Evolutionary conservation across 1,140 invertebrate species (phyloP).

Genomic region (Drosophila sechellia): DNA sequence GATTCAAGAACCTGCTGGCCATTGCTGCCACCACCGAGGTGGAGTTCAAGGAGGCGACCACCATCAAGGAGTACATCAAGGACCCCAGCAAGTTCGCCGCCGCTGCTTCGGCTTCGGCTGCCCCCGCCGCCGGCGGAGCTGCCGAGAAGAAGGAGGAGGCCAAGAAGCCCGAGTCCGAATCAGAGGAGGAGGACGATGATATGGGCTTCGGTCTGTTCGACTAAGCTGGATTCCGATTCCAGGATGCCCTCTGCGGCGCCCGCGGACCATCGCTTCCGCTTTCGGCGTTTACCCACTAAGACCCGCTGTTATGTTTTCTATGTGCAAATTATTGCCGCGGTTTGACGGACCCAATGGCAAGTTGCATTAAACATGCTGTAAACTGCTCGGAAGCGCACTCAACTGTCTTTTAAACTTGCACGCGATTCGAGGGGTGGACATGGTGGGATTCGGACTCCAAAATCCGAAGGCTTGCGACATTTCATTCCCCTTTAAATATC

Average conservation of each 20-base stretch:
- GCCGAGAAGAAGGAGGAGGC: conserved; percentile 89
- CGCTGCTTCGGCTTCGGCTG: conserved; percentile 87
- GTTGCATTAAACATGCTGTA: conserved; percentile 65
- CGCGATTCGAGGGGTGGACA: neutral
- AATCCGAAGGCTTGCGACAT: neutral
- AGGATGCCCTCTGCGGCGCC: neutral
- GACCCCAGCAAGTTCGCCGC: conserved; percentile 97
- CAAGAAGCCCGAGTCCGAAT: conserved; percentile 92
- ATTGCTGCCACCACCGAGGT: conserved; percentile 98
- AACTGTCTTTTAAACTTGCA: conserved; percentile 53
- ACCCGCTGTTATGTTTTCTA: conserved; percentile 19
- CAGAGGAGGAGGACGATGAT: conserved; percentile 96
- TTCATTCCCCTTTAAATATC: conserved; percentile 13
- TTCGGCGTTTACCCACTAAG: conserved; percentile 53
- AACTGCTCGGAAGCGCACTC: conserved; percentile 52
- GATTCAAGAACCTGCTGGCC: conserved; percentile 99
- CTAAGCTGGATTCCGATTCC: conserved; percentile 86
- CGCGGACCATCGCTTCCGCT: conserved; percentile 16
- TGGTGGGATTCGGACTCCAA: neutral
- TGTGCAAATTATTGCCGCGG: conserved; percentile 80
- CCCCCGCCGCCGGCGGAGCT: conserved; percentile 87
- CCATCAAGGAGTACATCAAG: conserved; percentile 96
- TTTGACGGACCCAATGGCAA: conserved; percentile 83
- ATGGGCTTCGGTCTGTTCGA: conserved; percentile 99
- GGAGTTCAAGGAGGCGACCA: conserved; percentile 96